These are phyloP conservation scores for Eumerus sabulonum DNA, from an alignment of 2,888 invertebrate genomes.

Conservation along the genomic window DNA sequence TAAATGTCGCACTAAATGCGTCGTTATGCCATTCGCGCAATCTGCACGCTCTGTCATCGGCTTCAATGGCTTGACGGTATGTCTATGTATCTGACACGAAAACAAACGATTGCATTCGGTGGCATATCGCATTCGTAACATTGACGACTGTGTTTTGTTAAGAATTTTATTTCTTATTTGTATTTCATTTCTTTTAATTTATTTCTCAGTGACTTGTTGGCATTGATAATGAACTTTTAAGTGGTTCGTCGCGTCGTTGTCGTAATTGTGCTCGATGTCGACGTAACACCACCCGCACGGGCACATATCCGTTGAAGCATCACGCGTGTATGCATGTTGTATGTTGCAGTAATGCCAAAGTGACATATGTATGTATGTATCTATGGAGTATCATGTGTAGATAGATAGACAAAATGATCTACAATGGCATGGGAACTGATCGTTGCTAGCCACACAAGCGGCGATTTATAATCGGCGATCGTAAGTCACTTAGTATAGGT, in stretches of 20 bases:
- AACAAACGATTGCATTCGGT: neutral
- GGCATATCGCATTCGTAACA: too few relatives aligned
- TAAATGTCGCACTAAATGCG: constrained; percentile 44
- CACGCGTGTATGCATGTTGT: constrained; percentile 8
- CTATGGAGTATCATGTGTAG: constrained; percentile 17
- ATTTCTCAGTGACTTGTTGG: constrained; percentile 53
- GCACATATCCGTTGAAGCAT: neutral
- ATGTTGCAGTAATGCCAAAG: constrained; percentile 49
- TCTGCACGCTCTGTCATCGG: neutral
- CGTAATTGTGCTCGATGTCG: constrained; percentile 13
- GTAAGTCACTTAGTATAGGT: constrained; percentile 27
- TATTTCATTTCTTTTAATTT: constrained; percentile 11
- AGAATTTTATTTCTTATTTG: too few relatives aligned
- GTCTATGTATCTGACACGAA: neutral
- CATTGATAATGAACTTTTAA: constrained; percentile 67
- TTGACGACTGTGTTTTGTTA: too few relatives aligned
- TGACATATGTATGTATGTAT: constrained; percentile 34
- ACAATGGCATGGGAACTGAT: constrained; percentile 23
- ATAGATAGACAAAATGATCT: too few relatives aligned
- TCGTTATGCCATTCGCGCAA: constrained; percentile 17
- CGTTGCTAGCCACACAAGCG: constrained; percentile 16
- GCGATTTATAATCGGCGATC: constrained; percentile 24
- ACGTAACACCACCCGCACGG: neutral
- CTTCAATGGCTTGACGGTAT: neutral
- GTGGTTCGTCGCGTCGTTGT: constrained; percentile 32